phyloP scores from a whole-genome alignment of 2,113 vertebrate species.

The Percina caprodes region DNA sequence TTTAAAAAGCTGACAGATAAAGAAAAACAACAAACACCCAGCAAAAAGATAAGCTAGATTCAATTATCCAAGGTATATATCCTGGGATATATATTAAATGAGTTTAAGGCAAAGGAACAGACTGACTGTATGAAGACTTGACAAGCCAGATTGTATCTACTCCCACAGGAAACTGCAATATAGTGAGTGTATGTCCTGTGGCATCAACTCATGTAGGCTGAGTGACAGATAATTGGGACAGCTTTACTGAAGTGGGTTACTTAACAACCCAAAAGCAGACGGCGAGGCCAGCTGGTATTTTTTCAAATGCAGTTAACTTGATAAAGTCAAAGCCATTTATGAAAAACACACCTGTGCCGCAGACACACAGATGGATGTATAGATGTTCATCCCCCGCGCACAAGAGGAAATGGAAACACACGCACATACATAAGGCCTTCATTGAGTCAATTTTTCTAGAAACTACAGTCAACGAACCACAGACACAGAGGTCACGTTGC shows the following conservation, averaged over 20 bases:
- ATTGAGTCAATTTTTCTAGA: conserved; percentile 18
- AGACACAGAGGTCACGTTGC: neutral
- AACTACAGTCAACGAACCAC: conserved; percentile 30
- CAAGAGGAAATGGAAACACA: conserved; percentile 25
- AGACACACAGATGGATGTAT: conserved; percentile 25
- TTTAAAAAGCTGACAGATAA: neutral
- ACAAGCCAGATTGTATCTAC: conserved; percentile 28
- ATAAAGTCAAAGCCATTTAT: conserved; percentile 59
- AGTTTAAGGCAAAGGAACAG: conserved; percentile 19
- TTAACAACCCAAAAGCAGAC: conserved; percentile 55
- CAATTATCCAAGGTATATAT: neutral
- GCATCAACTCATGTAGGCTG: conserved; percentile 47
- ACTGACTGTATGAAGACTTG: conserved; percentile 42
- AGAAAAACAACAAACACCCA: neutral
- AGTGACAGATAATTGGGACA: conserved; percentile 60
- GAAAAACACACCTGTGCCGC: neutral
- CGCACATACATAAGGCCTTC: neutral
- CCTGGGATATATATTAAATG: conserved; percentile 25
- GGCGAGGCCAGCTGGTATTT: conserved; percentile 56
- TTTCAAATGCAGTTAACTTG: conserved; percentile 57
- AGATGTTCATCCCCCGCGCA: neutral
- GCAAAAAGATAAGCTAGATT: neutral
- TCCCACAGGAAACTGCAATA: conserved; percentile 58
- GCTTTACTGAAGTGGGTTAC: conserved; percentile 38
- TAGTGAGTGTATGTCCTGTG: conserved; percentile 35